These are phyloP conservation scores for Corydoras sp. DNA, from an alignment of 2,113 vertebrate species.

Conservation along the genomic window DNA sequence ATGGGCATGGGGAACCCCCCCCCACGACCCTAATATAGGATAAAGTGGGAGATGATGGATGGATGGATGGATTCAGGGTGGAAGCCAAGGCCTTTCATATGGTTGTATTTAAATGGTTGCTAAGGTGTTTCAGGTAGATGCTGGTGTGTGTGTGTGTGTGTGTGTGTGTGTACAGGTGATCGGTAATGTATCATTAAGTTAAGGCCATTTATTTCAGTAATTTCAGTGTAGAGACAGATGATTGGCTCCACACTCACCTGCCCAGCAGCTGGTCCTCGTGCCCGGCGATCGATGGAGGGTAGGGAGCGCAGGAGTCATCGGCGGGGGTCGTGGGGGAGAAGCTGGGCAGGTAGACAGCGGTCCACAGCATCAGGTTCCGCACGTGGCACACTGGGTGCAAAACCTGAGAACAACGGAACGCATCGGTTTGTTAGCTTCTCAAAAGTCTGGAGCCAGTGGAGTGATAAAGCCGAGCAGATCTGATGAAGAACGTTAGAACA, in stretches of 20 bases:
- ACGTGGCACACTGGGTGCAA: slow-evolving; percentile 96
- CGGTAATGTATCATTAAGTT: too few relatives aligned
- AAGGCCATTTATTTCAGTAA: not conserved
- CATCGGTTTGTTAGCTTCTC: not conserved
- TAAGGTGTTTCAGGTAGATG: too few relatives aligned
- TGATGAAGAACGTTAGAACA: too few relatives aligned
- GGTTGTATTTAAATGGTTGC: too few relatives aligned
- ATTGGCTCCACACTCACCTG: slow-evolving; percentile 73
- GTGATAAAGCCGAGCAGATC: too few relatives aligned
- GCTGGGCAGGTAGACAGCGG: slow-evolving; percentile 90
- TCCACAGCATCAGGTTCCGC: slow-evolving; percentile 94
- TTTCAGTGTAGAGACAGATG: not conserved
- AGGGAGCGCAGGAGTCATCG: slow-evolving; percentile 87
- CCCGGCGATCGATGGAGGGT: slow-evolving; percentile 78
- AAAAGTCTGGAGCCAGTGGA: not conserved
- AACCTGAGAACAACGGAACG: slow-evolving; percentile 66
- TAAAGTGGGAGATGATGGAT: too few relatives aligned
- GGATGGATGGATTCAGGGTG: too few relatives aligned
- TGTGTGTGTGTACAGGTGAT: too few relatives aligned
- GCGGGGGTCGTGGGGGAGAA: slow-evolving; percentile 87
- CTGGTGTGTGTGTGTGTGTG: too few relatives aligned
- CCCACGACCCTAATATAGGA: too few relatives aligned
- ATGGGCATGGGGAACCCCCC: too few relatives aligned
- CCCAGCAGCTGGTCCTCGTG: slow-evolving; percentile 83
- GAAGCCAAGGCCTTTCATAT: too few relatives aligned